A percentile compares a stretch with the other conserved stretches of the same genome.
Evolutionary conservation across 2,888 invertebrate species (phyloP).

Genomic region (Drosophila prostipennis): DNA sequence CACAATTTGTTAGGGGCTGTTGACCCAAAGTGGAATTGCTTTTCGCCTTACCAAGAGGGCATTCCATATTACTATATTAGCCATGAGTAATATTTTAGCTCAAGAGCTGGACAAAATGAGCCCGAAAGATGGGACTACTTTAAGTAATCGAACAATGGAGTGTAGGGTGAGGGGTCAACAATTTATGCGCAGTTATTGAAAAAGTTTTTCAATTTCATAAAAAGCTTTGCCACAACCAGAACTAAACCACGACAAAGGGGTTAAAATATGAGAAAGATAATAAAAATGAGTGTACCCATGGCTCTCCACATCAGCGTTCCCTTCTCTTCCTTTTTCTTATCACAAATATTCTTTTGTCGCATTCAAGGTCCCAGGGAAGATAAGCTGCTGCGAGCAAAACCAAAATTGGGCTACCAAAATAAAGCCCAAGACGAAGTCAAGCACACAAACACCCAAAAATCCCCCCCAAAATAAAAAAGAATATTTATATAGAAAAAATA

Average conservation of each 20-base stretch:
- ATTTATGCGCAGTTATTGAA: conserved; percentile 77
- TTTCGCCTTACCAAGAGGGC: conserved; percentile 7
- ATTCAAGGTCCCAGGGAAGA: conserved; percentile 53
- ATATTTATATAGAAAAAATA: conserved; percentile 13
- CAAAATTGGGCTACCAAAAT: conserved; percentile 74
- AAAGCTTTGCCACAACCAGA: conserved; percentile 59
- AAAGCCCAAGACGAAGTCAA: conserved; percentile 62
- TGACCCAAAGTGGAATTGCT: conserved; percentile 36
- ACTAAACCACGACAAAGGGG: conserved; percentile 61
- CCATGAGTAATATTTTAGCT: conserved; percentile 31
- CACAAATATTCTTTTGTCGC: conserved; percentile 50
- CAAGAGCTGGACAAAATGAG: conserved; percentile 27
- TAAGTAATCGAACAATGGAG: conserved; percentile 12
- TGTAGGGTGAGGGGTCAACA: conserved; percentile 25
- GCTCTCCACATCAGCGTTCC: conserved; percentile 32
- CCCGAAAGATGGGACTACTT: conserved; percentile 7
- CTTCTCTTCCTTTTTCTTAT: conserved; percentile 55
- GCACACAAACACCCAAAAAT: conserved; percentile 52
- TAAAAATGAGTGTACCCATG: conserved; percentile 36
- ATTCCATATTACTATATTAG: conserved; percentile 22
- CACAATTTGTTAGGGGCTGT: conserved; percentile 43
- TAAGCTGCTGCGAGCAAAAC: conserved; percentile 60
- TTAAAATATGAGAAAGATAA: conserved; percentile 63
- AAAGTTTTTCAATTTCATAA: conserved; percentile 82
- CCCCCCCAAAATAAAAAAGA: conserved; percentile 20